Percentiles rank a stretch among this genome's conserved stretches.
Evolutionary conservation across 2,888 invertebrate species (phyloP).

Genomic region (Cantharis rustica): DNA sequence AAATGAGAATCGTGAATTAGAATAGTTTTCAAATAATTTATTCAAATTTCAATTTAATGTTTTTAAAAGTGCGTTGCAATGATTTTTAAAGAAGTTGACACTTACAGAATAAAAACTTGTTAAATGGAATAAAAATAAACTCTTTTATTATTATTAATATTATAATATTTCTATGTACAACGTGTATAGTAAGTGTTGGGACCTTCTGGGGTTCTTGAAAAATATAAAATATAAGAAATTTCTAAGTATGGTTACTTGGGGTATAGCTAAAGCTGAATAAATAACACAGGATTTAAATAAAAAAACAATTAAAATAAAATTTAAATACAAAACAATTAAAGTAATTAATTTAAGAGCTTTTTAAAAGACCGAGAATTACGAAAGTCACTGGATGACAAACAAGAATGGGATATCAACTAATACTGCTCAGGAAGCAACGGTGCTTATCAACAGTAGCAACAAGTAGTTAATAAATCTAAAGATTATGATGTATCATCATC

Average conservation of each 20-base stretch:
- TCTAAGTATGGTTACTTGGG: not conserved
- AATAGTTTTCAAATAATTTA: no score
- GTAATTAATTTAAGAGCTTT: slow-evolving; percentile 7
- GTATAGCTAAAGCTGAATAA: not conserved
- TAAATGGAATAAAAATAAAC: no score
- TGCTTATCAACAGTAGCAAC: slow-evolving; percentile 52
- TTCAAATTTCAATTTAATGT: no score
- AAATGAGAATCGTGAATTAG: no score
- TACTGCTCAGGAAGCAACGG: slow-evolving; percentile 38
- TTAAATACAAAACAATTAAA: not conserved
- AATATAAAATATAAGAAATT: not conserved
- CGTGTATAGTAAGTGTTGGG: no score
- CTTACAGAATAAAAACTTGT: no score
- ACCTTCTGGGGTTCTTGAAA: not conserved
- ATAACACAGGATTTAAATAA: not conserved
- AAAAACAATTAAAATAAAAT: not conserved
- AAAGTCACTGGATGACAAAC: slow-evolving; percentile 11
- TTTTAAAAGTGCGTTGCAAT: no score
- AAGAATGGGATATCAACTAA: slow-evolving; percentile 28
- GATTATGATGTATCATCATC: slow-evolving; percentile 42
- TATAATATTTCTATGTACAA: no score
- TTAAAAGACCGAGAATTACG: not conserved
- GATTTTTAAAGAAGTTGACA: no score
- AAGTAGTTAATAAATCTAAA: slow-evolving; percentile 54
- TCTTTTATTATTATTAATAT: no score